A percentile compares a stretch with the other conserved stretches of the same genome.
These are phyloP conservation scores for Drosophila multiciliata DNA, from an alignment of 2,888 invertebrate species.

Conservation along the genomic window DNA sequence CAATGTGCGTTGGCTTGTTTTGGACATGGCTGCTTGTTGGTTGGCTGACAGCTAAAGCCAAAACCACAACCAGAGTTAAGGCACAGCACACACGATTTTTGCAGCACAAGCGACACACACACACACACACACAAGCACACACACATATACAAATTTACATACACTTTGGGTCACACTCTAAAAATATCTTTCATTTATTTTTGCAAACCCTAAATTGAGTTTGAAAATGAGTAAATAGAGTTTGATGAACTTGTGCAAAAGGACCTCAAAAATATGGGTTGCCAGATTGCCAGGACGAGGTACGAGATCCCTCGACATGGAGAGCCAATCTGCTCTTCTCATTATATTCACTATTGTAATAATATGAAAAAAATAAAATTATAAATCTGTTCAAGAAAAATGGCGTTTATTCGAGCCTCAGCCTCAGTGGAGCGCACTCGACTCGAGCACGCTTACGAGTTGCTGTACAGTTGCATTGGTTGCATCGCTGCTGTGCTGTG, in stretches of 20 bases:
- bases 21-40: constrained; percentile 45
- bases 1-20: constrained; percentile 18
- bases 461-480: neutral
- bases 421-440: neutral
- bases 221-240: neutral
- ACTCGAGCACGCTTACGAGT: neutral
- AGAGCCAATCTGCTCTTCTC: neutral
- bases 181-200: constrained; percentile 19
- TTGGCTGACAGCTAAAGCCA: constrained; percentile 30
- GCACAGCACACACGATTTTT: constrained; percentile 9
- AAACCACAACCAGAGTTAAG: constrained; percentile 8
- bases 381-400: neutral
- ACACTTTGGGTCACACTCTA: constrained; percentile 1
- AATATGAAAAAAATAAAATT: no score
- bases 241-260: neutral
- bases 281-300: neutral
- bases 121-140: neutral
- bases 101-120: constrained; percentile 18
- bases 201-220: neutral
- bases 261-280: neutral
- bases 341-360: neutral
- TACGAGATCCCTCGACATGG: neutral
- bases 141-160: neutral
- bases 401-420: neutral
- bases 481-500: neutral